These are phyloP conservation scores for Osmerus mordax DNA, from an alignment of 2,113 vertebrate genomes.

Conservation along the genomic window DNA sequence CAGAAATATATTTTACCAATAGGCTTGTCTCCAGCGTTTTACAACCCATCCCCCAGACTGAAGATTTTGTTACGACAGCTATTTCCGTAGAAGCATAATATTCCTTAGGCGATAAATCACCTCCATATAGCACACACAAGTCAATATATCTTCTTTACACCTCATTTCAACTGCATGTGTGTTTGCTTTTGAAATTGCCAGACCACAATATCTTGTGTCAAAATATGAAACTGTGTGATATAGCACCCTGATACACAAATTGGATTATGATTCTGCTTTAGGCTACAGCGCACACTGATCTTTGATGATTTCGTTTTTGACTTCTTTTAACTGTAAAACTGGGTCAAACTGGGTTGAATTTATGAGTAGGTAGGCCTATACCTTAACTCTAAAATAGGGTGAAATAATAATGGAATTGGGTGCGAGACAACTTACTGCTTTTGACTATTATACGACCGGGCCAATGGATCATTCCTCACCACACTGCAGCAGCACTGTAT, in stretches of 20 bases:
- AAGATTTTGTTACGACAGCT: constrained; percentile 55
- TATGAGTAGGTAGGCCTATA: too few species aligned
- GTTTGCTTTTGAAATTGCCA: constrained; percentile 45
- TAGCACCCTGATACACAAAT: too few species aligned
- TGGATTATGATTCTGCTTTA: too few species aligned
- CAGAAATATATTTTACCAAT: constrained; percentile 25
- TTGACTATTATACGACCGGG: constrained; percentile 39
- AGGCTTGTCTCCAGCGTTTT: constrained; percentile 28
- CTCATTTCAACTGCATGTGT: constrained; percentile 11
- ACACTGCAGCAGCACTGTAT: constrained; percentile 8
- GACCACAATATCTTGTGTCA: constrained; percentile 26
- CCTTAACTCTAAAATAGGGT: too few species aligned
- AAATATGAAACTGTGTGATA: background rate
- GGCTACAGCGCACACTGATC: too few species aligned
- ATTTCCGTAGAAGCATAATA: constrained; percentile 50
- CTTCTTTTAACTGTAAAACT: too few species aligned
- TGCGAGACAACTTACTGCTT: constrained; percentile 41
- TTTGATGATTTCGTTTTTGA: too few species aligned
- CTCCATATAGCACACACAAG: constrained; percentile 10
- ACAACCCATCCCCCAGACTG: constrained; percentile 6
- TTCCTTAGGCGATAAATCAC: constrained; percentile 53
- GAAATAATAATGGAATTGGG: constrained; percentile 24
- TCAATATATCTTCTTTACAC: constrained; percentile 28
- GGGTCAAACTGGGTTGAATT: too few species aligned
- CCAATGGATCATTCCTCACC: constrained; percentile 40